Percentiles rank a stretch among this genome's conserved stretches.
These are phyloP conservation scores for Plebejus melissa DNA, from an alignment of 2,888 invertebrate genomes.

Conservation along the genomic window DNA sequence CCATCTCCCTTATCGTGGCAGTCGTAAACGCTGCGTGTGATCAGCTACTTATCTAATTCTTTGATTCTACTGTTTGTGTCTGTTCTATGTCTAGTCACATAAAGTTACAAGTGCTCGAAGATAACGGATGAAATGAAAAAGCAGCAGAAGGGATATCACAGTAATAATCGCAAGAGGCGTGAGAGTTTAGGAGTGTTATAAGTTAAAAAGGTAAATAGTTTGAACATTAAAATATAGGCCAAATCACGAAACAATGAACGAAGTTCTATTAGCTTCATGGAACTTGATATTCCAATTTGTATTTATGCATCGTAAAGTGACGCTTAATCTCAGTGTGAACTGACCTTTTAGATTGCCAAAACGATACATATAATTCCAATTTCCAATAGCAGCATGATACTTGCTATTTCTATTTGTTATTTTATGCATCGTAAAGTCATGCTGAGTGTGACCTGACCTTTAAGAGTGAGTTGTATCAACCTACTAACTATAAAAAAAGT, in stretches of 20 bases:
- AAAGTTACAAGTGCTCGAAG: background rate
- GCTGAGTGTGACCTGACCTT: too few relatives aligned
- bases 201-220: too few relatives aligned
- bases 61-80: background rate
- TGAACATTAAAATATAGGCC: too few relatives aligned
- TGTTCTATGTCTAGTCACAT: background rate
- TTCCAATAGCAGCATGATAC: too few relatives aligned
- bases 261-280: too few relatives aligned
- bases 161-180: background rate
- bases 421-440: too few relatives aligned
- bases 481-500: too few relatives aligned
- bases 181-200: too few relatives aligned
- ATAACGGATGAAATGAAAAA: background rate
- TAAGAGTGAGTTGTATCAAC: too few relatives aligned
- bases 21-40: slow-evolving; percentile 20
- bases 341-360: background rate
- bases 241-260: too few relatives aligned
- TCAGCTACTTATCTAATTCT: slow-evolving; percentile 3
- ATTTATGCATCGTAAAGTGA: background rate
- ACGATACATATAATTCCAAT: too few relatives aligned
- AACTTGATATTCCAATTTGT: background rate
- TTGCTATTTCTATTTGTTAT: too few relatives aligned
- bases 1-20: background rate
- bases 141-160: background rate
- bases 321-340: background rate